These are phyloP conservation scores for Sapajus apella DNA, from an alignment of 2,113 vertebrate genomes.

Conservation along the genomic window DNA sequence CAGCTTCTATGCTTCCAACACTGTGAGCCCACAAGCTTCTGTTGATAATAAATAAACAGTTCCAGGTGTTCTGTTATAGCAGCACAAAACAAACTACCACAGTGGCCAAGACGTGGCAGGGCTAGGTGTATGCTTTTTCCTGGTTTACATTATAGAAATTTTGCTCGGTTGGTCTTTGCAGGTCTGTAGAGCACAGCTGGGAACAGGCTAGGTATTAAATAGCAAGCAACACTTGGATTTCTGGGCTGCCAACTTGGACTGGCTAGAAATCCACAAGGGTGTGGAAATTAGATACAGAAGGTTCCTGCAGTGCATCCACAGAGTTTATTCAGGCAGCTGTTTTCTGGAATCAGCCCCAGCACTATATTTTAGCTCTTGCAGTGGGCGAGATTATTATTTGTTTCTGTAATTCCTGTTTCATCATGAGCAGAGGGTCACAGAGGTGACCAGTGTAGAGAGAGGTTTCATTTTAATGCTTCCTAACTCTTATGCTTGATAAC, in stretches of 20 bases:
- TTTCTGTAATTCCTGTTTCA: not conserved
- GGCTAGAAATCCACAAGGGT: not conserved
- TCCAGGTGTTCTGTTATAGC: not conserved
- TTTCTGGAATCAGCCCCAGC: not conserved
- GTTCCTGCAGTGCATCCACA: not conserved
- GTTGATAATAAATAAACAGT: not conserved
- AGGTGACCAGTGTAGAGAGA: not conserved
- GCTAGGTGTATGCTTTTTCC: not conserved
- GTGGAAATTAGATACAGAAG: slow-evolving; percentile 44
- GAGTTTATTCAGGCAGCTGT: not conserved
- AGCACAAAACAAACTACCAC: not conserved
- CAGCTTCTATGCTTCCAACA: not conserved
- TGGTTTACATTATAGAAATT: not conserved
- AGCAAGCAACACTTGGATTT: not conserved
- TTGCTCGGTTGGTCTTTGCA: not conserved
- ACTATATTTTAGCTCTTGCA: not conserved
- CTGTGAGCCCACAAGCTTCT: not conserved
- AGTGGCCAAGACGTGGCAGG: accelerated
- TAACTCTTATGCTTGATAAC: not conserved
- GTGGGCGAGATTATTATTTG: not conserved
- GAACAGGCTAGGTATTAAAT: not conserved
- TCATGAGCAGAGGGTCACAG: not conserved
- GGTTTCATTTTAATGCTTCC: not conserved
- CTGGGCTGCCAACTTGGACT: slow-evolving; percentile 26
- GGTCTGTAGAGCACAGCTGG: not conserved